Conservation (phyloP, 1,140 invertebrate genomes). For the Berghia stephanieae region DNA sequence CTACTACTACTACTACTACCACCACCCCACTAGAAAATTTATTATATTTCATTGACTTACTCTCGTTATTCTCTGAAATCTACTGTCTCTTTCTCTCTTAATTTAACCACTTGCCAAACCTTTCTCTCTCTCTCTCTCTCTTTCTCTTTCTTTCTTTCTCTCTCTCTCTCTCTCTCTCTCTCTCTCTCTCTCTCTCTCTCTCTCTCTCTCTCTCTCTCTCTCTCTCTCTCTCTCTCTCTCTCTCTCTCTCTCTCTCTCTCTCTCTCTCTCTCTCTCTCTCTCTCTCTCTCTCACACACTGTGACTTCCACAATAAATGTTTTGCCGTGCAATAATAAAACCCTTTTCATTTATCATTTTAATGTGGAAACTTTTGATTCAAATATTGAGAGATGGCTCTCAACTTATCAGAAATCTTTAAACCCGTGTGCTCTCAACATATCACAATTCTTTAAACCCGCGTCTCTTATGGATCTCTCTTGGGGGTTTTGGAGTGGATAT, state of each 20-base stretch:
- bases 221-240: background rate
- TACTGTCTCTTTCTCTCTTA: no score
- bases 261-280: background rate
- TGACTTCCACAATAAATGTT: constrained; percentile 59
- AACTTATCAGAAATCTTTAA: no score
- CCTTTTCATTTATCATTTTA: no score
- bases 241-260: background rate
- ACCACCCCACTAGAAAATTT: background rate
- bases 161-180: background rate
- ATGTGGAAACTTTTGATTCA: no score
- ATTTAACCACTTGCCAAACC: background rate
- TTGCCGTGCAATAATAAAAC: no score
- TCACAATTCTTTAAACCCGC: no score
- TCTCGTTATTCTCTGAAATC: background rate
- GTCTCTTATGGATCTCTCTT: no score
- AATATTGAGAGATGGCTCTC: no score
- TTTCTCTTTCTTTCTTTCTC: background rate
- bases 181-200: constrained; percentile 9
- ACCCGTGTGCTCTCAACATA: no score
- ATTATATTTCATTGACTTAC: background rate
- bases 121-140: background rate
- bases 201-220: no score
- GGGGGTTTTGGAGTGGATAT: no score
- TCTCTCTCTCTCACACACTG: background rate
- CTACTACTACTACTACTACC: background rate